Evolutionary conservation across 2,888 invertebrate species (phyloP), one percentile per base, ranked within the genome.

Genomic region (Agriotes lineatus): DNA sequence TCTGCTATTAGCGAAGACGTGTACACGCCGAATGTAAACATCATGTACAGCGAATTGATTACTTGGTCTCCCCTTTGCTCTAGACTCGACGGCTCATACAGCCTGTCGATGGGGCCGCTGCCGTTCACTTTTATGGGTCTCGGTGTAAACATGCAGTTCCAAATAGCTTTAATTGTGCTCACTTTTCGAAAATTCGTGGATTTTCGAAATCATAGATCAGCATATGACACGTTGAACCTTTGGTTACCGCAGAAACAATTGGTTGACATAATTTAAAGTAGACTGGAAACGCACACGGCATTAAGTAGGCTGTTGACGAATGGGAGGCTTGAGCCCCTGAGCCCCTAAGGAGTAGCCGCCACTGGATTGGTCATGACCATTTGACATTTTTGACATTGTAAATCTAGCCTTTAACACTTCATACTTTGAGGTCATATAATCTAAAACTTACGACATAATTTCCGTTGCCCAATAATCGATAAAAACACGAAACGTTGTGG

Each of bases 1-100:
- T 90, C 88, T n/a, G 89, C 88, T 67, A 94, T 85, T 58, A 94
- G 84, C 2, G 95, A 95, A 35, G 93, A 91, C 10, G 93, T 88
- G 80, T 94, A 94, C 20, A 91, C 82, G 7, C 90, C 87, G 62
- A 94, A 86, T 72, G 90, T 92, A 87, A 91, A 89, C 77, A 93
- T 85, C 22, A 90, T 83, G 67, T 88, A 87, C 56, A 91, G 83
- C 37, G 89, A 87, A 72, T 88, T 86, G 33, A 94, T 87, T 18
- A 93, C 85, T 81, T 90, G 90, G 77, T 94, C 92, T 30, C 93
- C 90, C 87, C 90, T 90, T 84, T 88, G 89, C 82, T 95, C 95
- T 66, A 90, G 80, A 42, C 85, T 85, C 60, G 87, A 86, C n/a
- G 93, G 89, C 78, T 90, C 87, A 78, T 95, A 94, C 70, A 89